Base-by-base conservation (phyloP, 2,888 invertebrate genomes). In the Volucella inanis region DNA sequence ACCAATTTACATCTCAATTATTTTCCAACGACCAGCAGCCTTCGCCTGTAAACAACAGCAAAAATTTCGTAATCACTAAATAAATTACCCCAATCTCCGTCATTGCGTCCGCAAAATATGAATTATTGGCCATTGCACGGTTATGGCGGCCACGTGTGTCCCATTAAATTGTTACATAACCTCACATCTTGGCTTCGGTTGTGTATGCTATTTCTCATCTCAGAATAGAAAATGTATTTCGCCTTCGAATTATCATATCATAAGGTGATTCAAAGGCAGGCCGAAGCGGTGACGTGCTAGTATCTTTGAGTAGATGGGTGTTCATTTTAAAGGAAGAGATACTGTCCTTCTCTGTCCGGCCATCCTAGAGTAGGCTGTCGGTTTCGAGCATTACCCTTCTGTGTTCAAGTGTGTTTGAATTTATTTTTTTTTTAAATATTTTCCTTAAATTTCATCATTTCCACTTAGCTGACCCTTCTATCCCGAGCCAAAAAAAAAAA, bases 121-220 rank as follows among this genome's bases (percentile, higher is more conserved):
- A 76, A 68, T 61, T 76, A 76, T 76, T 67, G 67, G 67, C 59
- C 68, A 39, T 68, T 68, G 43, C 31, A 11, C 10, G 3, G n/a
- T 15, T 15, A 12, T 38, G 38, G 47, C 18, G 41, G 59, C 50
- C 75, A 76, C 76, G 67, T 76, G 76, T 76, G 61, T 9, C 45
- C 65, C 76, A 76, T 76, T 76, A 76, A 76, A 52, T 57, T 39
- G 39, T 68, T 68, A 68, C 55, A 62, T 55, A 64, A 55, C 55
- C 72, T 71, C 55, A 38, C n/a, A 59, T 59, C 55, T 57, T 38
- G 8, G 15, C n/a, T 31, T 14, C 68, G 3, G 31, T 6, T 12
- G 49, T n/a, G 15, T 11, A 14, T 50, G 15, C 2, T 22, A 22
- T 22, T 22, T 22, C 22, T 3, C 22, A 22, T 22, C 22, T 22